Conservation (phyloP, 2,113 vertebrate species). For the Butastur rufipennis region DNA sequence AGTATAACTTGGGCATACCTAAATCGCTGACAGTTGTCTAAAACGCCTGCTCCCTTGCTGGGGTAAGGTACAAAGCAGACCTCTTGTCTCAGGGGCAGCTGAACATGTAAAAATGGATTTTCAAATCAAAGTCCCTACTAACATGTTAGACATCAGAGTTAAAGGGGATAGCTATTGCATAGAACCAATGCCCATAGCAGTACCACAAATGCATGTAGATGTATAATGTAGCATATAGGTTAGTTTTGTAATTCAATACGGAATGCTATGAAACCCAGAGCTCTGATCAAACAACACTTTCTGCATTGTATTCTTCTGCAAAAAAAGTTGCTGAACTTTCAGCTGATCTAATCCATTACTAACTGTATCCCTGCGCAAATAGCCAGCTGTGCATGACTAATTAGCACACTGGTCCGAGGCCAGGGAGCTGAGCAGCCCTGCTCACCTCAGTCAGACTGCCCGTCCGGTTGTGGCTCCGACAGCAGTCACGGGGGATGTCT, state of each 20-base stretch:
- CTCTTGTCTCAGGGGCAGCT: not conserved
- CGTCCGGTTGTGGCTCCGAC: not conserved
- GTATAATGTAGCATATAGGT: accelerated
- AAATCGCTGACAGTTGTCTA: not conserved
- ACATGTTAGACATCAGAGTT: not conserved
- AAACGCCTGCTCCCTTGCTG: not conserved
- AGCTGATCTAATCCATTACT: conserved; percentile 8
- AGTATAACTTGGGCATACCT: not conserved
- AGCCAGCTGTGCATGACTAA: not conserved
- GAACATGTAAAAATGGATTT: not conserved
- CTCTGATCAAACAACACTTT: not conserved
- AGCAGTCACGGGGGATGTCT: not conserved
- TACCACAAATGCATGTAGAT: not conserved
- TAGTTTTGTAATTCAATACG: not conserved
- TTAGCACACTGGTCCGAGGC: not conserved
- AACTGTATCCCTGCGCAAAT: not conserved
- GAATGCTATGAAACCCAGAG: not conserved
- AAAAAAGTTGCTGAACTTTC: conserved; percentile 33
- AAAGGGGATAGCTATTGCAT: not conserved
- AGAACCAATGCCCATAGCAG: not conserved
- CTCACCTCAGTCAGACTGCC: not conserved
- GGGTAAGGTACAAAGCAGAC: not conserved
- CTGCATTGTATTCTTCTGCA: not conserved
- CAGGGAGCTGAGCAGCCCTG: not conserved
- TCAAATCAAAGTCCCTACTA: not conserved